Conservation (phyloP, 2,888 invertebrate genomes). For the Artemia sinica region DNA sequence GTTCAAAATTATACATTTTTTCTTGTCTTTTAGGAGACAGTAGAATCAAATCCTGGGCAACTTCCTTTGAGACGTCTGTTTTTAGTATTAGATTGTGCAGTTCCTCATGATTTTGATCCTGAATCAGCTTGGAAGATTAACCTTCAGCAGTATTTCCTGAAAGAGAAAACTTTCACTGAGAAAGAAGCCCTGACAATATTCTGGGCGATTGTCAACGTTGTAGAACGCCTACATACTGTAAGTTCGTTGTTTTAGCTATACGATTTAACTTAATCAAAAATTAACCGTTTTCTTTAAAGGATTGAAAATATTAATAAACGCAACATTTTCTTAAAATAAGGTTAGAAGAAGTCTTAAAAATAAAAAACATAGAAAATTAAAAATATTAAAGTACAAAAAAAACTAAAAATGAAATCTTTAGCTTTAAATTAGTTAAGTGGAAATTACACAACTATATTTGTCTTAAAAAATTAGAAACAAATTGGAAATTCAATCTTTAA, state of each 20-base stretch:
- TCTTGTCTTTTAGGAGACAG: conserved; percentile 26
- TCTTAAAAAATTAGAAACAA: too few species aligned
- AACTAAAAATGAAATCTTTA: too few species aligned
- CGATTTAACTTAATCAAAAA: too few species aligned
- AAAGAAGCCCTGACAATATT: conserved; percentile 54
- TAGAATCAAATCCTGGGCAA: conserved; percentile 24
- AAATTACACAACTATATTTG: too few species aligned
- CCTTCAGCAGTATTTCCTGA: conserved; percentile 55
- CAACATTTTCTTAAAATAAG: too few species aligned
- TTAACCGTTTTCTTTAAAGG: too few species aligned
- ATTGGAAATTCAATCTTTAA: too few species aligned
- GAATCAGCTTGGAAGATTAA: conserved; percentile 43
- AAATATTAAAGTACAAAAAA: too few species aligned
- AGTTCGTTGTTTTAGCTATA: conserved; percentile 22
- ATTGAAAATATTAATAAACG: too few species aligned
- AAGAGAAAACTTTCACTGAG: conserved; percentile 53
- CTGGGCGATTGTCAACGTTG: conserved; percentile 52
- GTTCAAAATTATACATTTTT: conserved; percentile 27
- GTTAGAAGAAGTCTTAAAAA: too few species aligned
- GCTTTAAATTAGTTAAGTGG: too few species aligned
- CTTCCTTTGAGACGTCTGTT: conserved; percentile 39
- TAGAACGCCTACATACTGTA: conserved; percentile 53
- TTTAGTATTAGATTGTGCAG: conserved; percentile 53
- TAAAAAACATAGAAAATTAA: too few species aligned
- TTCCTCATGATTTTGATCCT: conserved; percentile 45